Percentiles rank a stretch among this genome's conserved stretches.
These are phyloP conservation scores for Terrapene triunguis DNA, from an alignment of 2,113 vertebrate species.

Conservation along the genomic window DNA sequence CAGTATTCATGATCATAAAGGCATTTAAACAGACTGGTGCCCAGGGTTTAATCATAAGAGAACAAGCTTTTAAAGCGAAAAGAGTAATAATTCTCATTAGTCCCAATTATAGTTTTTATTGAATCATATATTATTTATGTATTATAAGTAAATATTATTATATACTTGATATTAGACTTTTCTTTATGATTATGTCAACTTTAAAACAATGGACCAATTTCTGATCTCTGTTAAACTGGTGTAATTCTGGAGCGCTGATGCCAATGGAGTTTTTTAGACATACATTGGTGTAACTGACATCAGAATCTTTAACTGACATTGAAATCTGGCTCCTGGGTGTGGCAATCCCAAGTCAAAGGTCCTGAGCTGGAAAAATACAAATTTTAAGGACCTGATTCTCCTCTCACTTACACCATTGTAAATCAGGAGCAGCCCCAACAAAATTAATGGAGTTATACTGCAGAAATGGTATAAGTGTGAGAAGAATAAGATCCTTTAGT, in stretches of 20 bases:
- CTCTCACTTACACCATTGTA: neutral
- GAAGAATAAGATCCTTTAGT: fast-evolving
- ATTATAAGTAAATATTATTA: neutral
- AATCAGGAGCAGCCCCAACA: neutral
- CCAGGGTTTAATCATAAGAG: neutral
- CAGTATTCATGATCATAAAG: neutral
- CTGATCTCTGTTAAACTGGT: neutral
- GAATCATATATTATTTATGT: neutral
- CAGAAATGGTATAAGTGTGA: fast-evolving
- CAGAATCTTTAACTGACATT: too few relatives aligned
- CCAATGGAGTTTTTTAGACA: neutral
- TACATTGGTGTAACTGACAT: neutral
- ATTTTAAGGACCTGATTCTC: neutral
- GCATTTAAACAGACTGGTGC: neutral
- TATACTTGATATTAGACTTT: neutral
- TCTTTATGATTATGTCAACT: neutral
- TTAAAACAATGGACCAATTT: neutral
- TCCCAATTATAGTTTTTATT: neutral
- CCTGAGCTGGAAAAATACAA: neutral
- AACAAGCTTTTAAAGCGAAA: conserved; percentile 11
- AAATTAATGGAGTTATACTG: neutral
- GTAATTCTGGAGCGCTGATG: neutral
- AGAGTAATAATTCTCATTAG: neutral
- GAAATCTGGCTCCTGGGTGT: neutral
- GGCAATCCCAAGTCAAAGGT: neutral